These are phyloP conservation scores for Chydorus sphaericus DNA, from an alignment of 2,888 invertebrate genomes.

Conservation along the genomic window DNA sequence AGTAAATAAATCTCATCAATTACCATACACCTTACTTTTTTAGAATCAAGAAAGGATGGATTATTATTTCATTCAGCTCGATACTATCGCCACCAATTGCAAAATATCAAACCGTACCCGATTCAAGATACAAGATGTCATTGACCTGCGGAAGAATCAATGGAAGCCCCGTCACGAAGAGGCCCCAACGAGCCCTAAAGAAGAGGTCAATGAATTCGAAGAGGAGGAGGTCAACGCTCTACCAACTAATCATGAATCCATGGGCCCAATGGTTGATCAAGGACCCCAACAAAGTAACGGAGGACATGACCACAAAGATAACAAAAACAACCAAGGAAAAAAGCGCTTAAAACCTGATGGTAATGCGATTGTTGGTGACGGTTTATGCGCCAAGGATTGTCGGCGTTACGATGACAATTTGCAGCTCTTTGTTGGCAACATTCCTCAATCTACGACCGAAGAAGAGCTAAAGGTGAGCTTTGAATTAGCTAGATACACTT, in stretches of 20 bases:
- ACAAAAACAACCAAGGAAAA: no score
- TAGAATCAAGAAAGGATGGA: no score
- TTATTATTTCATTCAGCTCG: background rate
- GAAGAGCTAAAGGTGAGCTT: slow-evolving; percentile 64
- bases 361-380: slow-evolving; percentile 27
- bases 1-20: no score
- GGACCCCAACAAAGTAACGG: slow-evolving; percentile 7
- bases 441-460: slow-evolving; percentile 75
- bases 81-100: background rate
- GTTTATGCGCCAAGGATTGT: slow-evolving; percentile 5
- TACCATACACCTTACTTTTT: no score
- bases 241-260: background rate
- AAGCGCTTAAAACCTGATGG: no score
- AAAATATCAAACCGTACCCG: slow-evolving; percentile 38
- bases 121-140: slow-evolving; percentile 74
- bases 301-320: slow-evolving; percentile 35
- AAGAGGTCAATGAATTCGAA: slow-evolving; percentile 71
- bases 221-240: slow-evolving; percentile 26
- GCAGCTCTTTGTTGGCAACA: slow-evolving; percentile 87
- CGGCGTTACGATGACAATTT: slow-evolving; percentile 62
- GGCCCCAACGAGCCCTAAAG: slow-evolving; percentile 73
- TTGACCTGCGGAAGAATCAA: slow-evolving; percentile 63
- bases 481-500: no score
- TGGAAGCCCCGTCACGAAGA: slow-evolving; percentile 80
- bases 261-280: slow-evolving; percentile 9